phyloP scores from a whole-genome alignment of 2,797 vertebrate species.

The Margarornis squamiger region DNA sequence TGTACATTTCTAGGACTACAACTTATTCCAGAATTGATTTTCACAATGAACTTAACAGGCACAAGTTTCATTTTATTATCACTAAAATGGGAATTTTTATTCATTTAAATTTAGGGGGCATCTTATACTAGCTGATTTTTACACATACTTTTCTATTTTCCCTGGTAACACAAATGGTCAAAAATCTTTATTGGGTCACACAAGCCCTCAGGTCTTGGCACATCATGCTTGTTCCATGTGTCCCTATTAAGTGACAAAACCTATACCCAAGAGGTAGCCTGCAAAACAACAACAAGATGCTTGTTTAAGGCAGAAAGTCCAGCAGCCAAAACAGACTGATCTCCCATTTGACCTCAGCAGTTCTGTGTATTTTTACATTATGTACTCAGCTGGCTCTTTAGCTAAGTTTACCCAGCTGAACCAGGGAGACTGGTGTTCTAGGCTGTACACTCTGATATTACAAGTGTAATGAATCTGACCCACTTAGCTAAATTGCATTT shows the following conservation, averaged over 20 bases:
- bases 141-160: background rate
- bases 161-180: background rate
- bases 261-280: background rate
- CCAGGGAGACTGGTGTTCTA: background rate
- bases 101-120: background rate
- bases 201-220: background rate
- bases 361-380: background rate
- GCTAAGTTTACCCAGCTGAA: background rate
- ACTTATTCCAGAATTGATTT: background rate
- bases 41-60: background rate
- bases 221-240: background rate
- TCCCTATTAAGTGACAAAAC: background rate
- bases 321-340: background rate
- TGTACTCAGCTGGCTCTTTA: background rate
- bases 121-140: background rate
- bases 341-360: background rate
- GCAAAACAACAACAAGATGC: background rate
- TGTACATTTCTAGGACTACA: background rate
- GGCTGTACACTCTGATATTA: background rate
- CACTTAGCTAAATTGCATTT: background rate
- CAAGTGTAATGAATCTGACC: background rate
- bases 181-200: background rate
- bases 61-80: background rate
- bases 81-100: background rate
- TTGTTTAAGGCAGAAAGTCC: background rate